Conservation (phyloP, 2,888 invertebrate species). For the Spodoptera picta region DNA sequence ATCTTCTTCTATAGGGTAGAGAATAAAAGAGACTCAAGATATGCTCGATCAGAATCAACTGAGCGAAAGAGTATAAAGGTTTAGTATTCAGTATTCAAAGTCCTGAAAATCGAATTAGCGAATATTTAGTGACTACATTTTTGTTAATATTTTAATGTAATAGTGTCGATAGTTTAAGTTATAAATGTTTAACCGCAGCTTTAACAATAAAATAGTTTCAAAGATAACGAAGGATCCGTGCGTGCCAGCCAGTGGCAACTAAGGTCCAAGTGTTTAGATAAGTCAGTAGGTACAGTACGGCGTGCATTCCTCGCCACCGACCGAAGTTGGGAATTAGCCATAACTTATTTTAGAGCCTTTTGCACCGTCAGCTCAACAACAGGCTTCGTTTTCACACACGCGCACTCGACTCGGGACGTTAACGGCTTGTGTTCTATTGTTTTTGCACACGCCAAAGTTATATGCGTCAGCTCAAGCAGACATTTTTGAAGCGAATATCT, state of each 20-base stretch:
- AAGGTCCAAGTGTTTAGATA: conserved; percentile 75
- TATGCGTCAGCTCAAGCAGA: conserved; percentile 26
- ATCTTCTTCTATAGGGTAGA: too few relatives aligned
- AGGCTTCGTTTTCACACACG: conserved; percentile 57
- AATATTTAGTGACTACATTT: too few relatives aligned
- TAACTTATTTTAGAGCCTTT: conserved; percentile 75
- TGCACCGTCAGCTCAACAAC: conserved; percentile 55
- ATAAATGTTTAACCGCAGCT: too few relatives aligned
- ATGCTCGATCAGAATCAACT: too few relatives aligned
- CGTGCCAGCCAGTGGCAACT: conserved; percentile 50
- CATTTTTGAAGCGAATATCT: conserved; percentile 26
- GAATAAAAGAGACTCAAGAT: too few relatives aligned
- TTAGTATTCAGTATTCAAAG: too few relatives aligned
- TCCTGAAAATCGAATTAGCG: too few relatives aligned
- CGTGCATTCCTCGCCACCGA: conserved; percentile 72
- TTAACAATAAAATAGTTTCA: too few relatives aligned
- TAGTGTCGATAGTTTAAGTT: too few relatives aligned
- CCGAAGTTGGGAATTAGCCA: conserved; percentile 73
- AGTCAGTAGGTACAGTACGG: conserved; percentile 65
- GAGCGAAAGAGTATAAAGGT: too few relatives aligned
- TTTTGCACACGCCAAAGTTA: conserved; percentile 52
- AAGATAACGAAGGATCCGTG: conserved; percentile 43
- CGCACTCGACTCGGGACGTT: conserved; percentile 46
- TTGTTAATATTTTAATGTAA: too few relatives aligned
- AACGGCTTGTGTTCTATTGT: conserved; percentile 58